Evolutionary conservation across 2,113 vertebrate genomes (phyloP), one percentile per base, ranked within the genome.

Genomic region (Sylvilagus bachmani): DNA sequence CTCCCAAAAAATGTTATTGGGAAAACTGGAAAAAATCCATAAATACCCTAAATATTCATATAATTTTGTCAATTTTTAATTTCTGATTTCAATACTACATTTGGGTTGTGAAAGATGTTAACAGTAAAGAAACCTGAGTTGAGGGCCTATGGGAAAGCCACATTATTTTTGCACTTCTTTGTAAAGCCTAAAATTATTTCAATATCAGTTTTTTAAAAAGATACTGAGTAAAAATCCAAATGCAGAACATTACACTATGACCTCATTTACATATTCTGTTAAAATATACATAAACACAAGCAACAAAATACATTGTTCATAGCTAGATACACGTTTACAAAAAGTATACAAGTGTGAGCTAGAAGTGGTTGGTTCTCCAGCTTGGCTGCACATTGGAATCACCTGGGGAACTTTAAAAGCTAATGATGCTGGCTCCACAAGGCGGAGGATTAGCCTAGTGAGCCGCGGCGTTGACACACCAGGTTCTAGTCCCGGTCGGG

Each of bases 141-240:
- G 17, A 81, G 44, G 17, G 55, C 27, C 61, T 10, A 62, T 19
- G 38, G 25, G 67, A 80, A 73, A 27, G 25, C 6, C 24, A 74
- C 51, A 86, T 29, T 67, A 71, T 61, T 67, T 79, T 33, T 67
- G 58, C 17, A 81, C 33, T 67, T 90, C n/a, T 89, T 53, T 84
- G 19, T 88, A 78, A 90, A 58, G n/a, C 80, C 67, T 87, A 88
- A 87, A 81, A 77, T 83, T 55, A 89, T 44, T 67, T 81, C 75
- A 49, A 55, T 74, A n/a, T 55, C 64, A 80, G 19, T 70, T 53
- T 86, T 55, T 67, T 53, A 69, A 31, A 10, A 36, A 7, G 61
- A 73, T n/a, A n/a, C 80, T 6, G 11, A 89, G 6, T 83, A 77
- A 89, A 89, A 77, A 27, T 25, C 64, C 55, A 74, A 29, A 22